These are phyloP conservation scores for Bradypodion pumilum DNA, from an alignment of 2,797 vertebrate species.

Conservation along the genomic window DNA sequence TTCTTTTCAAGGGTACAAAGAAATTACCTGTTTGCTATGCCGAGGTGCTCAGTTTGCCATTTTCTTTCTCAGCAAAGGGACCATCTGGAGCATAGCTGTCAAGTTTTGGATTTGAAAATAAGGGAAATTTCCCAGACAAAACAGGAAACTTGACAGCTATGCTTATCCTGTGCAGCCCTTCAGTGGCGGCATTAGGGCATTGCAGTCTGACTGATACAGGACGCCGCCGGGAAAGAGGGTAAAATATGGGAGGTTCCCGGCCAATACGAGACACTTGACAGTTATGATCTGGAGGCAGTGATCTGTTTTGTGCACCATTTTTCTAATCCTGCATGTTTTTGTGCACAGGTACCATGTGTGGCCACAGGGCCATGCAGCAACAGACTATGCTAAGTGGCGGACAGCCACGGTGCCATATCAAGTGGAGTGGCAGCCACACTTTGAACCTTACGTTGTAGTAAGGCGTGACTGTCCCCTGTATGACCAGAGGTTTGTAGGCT, in stretches of 20 bases:
- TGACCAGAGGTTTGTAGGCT: slow-evolving; percentile 93
- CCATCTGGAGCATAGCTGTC: background rate
- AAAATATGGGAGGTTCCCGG: too few species aligned
- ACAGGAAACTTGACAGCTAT: too few species aligned
- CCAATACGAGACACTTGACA: too few species aligned
- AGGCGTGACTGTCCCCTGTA: slow-evolving; percentile 90
- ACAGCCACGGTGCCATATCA: slow-evolving; percentile 88
- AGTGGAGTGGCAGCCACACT: slow-evolving; percentile 92
- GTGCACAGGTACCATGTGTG: slow-evolving; percentile 89
- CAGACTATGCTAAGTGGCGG: slow-evolving; percentile 93
- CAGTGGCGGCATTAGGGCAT: too few species aligned
- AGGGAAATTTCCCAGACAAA: too few species aligned
- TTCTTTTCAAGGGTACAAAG: background rate
- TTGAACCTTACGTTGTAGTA: slow-evolving; percentile 95
- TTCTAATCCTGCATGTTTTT: background rate
- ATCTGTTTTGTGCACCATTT: background rate
- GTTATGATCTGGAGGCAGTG: background rate
- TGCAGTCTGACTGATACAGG: too few species aligned
- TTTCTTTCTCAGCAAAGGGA: background rate
- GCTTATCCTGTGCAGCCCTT: too few species aligned
- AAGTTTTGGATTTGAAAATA: too few species aligned
- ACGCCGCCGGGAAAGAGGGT: too few species aligned
- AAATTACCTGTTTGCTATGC: background rate
- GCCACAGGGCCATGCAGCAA: slow-evolving; percentile 91
- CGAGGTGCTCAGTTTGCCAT: background rate